Evolutionary conservation across 1,140 invertebrate genomes (phyloP), one percentile per base, ranked within the genome.

Genomic region (Tachypleus tridentatus): DNA sequence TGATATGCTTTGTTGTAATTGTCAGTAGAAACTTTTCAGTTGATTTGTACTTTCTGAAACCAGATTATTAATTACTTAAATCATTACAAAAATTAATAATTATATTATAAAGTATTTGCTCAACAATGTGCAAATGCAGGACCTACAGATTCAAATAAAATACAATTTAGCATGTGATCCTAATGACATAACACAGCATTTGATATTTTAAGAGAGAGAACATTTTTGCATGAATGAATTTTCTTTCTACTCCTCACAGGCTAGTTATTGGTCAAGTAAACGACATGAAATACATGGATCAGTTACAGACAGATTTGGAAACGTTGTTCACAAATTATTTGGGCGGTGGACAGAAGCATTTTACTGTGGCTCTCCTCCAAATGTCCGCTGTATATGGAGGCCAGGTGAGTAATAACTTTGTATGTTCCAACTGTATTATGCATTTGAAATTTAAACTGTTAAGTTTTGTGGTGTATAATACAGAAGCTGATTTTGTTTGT

Each of bases 321-420:
- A 83, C 72, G 80, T 82, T 3, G 80, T 86, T 0, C 77, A 82
- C 59, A 82, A 85, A 62, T 75, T 91, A 56, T 86, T 86, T 76
- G 88, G 88, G 0, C 86, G 87, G 75, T 92, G 89, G 88, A 89
- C 86, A 64, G 88, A 91, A 75, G 86, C 85, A 1, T 76, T 91
- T 53, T 87, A 87, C 75, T 87, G 86, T 73, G 86, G 86, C 3
- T 83, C 86, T 49, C 83, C 86, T 3, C 84, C 86, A 7, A 82
- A 82, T 4, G 84, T 84, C 4, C 79, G 82, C 63, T 88, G 86
- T 73, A 82, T 91, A 52, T 91, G 88, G 88, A 75, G 87, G 69
- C 87, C 86, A 70, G 87, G 85, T 84, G 73, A 57, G 53, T 54
- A 47, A 58, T 47, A 66, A 57, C 49, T 62, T 50, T 49, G 4